phyloP scores from a whole-genome alignment of 2,888 invertebrate genomes.

The Eupithecia centaureata region DNA sequence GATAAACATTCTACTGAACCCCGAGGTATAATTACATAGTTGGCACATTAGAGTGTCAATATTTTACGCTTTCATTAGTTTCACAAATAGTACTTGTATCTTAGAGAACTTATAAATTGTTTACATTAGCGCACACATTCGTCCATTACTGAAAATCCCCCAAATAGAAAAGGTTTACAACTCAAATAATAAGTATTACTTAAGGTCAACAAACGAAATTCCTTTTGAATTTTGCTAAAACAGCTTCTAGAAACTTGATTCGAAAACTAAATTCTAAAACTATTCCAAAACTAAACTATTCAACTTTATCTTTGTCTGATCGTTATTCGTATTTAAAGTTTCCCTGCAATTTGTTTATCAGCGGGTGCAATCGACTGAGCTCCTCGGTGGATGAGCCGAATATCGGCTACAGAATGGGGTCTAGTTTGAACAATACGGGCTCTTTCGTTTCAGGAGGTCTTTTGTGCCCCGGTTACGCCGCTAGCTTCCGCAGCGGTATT shows the following conservation, averaged over 20 bases:
- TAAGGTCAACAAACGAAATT: neutral
- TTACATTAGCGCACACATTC: neutral
- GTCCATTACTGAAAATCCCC: neutral
- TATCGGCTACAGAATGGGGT: constrained; percentile 18
- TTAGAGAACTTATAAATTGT: neutral
- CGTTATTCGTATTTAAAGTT: constrained; percentile 3
- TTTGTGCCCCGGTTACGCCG: constrained; percentile 24
- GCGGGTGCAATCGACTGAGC: constrained; percentile 19
- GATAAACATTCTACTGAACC: constrained; percentile 51
- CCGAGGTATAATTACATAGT: constrained; percentile 43
- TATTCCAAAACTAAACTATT: neutral
- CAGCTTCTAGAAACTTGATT: neutral
- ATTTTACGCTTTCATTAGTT: neutral
- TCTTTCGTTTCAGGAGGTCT: constrained; percentile 25
- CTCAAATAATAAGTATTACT: too few species aligned
- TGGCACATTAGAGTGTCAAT: constrained; percentile 1
- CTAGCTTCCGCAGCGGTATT: constrained; percentile 28
- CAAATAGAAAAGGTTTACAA: too few species aligned
- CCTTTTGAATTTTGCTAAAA: neutral
- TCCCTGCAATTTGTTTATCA: neutral
- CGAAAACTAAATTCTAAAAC: neutral
- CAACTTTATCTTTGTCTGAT: neutral
- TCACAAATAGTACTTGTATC: neutral
- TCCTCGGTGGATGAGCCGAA: constrained; percentile 13
- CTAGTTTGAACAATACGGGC: constrained; percentile 29